phyloP scores from a whole-genome alignment of 1,140 invertebrate species.

The Euwallacea fornicatus region DNA sequence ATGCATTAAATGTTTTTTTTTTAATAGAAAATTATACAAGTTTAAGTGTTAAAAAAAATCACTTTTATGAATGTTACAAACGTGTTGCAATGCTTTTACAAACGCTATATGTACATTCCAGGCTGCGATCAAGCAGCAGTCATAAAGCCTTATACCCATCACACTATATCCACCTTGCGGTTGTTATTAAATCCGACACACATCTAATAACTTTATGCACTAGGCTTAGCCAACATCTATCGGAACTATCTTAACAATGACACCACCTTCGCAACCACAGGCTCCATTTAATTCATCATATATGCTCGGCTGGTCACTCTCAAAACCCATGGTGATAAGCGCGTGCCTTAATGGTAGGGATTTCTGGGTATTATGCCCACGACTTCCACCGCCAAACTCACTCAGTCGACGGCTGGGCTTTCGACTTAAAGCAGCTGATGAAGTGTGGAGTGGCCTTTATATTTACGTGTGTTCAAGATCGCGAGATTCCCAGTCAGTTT shows the following conservation, averaged over 20 bases:
- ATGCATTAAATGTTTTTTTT: no score
- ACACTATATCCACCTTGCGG: slow-evolving; percentile 14
- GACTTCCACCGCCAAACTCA: slow-evolving; percentile 29
- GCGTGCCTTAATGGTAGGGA: slow-evolving; percentile 42
- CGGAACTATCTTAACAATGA: slow-evolving; percentile 32
- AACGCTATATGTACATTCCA: no score
- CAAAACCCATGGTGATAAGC: slow-evolving; percentile 30
- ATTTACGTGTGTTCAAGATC: neutral
- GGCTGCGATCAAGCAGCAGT: no score
- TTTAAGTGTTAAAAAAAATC: no score
- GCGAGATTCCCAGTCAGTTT: neutral
- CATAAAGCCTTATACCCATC: slow-evolving; percentile 4
- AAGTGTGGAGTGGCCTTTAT: no score
- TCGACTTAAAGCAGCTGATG: slow-evolving; percentile 1
- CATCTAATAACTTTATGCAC: slow-evolving; percentile 21
- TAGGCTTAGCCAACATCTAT: slow-evolving; percentile 12
- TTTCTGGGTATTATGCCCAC: slow-evolving; percentile 38
- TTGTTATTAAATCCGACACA: slow-evolving; percentile 19
- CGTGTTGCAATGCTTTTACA: no score
- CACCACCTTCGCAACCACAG: slow-evolving; percentile 45
- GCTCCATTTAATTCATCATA: slow-evolving; percentile 48
- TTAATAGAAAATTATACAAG: no score
- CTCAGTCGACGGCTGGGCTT: slow-evolving; percentile 23
- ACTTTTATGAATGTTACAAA: no score
- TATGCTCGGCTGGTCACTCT: slow-evolving; percentile 41